These are phyloP conservation scores for Chirona hameri DNA, from an alignment of 2,888 invertebrate genomes.

Conservation along the genomic window DNA sequence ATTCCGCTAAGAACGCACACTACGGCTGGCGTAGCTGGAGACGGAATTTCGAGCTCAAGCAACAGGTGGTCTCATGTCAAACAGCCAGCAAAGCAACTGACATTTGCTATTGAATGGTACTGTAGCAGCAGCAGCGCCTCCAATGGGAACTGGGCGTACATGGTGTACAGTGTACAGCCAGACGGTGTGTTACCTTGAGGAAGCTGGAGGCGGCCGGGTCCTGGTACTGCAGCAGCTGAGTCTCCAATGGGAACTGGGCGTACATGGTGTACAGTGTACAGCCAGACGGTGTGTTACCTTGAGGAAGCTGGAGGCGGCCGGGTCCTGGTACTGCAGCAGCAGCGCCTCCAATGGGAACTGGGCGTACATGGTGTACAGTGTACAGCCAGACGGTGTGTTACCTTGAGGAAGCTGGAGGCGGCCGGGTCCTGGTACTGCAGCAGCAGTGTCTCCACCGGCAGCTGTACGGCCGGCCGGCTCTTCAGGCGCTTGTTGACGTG, in stretches of 20 bases:
- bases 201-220: conserved; percentile 71
- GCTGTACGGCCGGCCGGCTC: conserved; percentile 73
- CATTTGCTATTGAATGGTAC: no score
- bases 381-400: conserved; percentile 50
- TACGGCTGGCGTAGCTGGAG: no score
- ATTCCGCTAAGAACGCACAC: no score
- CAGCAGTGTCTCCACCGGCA: conserved; percentile 79
- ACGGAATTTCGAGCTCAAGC: no score
- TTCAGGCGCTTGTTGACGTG: conserved; percentile 88
- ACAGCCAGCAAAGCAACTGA: no score
- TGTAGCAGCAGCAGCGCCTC: no score
- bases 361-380: conserved; percentile 51
- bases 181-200: conserved; percentile 6
- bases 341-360: conserved; percentile 82
- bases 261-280: neutral
- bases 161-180: no score
- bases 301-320: conserved; percentile 65
- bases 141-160: neutral
- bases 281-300: conserved; percentile 12
- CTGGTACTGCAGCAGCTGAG: conserved; percentile 24
- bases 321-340: conserved; percentile 72
- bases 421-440: conserved; percentile 73
- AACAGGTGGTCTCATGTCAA: no score
- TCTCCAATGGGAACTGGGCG: no score
- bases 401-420: conserved; percentile 72